Conservation (phyloP, 2,797 vertebrate species). For the Siniperca obscura region DNA sequence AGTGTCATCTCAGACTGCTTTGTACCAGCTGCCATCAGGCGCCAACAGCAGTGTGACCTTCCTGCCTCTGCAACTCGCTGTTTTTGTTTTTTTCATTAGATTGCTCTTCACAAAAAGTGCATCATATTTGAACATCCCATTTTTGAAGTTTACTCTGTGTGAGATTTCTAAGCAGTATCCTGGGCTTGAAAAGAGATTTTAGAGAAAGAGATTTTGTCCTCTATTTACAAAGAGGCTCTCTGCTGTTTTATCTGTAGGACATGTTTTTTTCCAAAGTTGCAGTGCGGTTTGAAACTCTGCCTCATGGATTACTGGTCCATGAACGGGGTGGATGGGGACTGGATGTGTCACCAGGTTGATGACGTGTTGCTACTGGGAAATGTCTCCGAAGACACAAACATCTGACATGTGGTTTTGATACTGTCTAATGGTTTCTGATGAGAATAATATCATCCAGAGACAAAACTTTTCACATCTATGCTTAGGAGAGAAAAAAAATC, state of each 20-base stretch:
- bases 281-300: slow-evolving; percentile 28
- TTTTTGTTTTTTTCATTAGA: slow-evolving; percentile 49
- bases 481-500: slow-evolving; percentile 33
- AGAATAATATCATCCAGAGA: slow-evolving; percentile 61
- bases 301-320: slow-evolving; percentile 64
- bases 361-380: slow-evolving; percentile 72
- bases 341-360: slow-evolving; percentile 74
- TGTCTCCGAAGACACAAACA: slow-evolving; percentile 62
- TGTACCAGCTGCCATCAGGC: slow-evolving; percentile 19
- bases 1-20: slow-evolving; percentile 49
- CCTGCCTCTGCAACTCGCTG: slow-evolving; percentile 30
- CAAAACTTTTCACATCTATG: slow-evolving; percentile 40
- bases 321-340: slow-evolving; percentile 45
- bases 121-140: slow-evolving; percentile 34
- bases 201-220: slow-evolving; percentile 36
- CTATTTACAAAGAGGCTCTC: slow-evolving; percentile 48
- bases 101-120: slow-evolving; percentile 42
- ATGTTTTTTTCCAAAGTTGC: slow-evolving; percentile 41
- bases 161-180: slow-evolving; percentile 27
- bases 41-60: slow-evolving; percentile 64
- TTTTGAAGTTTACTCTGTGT: slow-evolving; percentile 33
- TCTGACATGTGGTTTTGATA: slow-evolving; percentile 72
- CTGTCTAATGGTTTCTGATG: slow-evolving; percentile 71
- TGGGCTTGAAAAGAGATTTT: slow-evolving; percentile 23
- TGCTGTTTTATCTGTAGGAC: slow-evolving; percentile 49